These are phyloP conservation scores for Andrena chrysosceles DNA, from an alignment of 2,888 invertebrate species.

Conservation along the genomic window DNA sequence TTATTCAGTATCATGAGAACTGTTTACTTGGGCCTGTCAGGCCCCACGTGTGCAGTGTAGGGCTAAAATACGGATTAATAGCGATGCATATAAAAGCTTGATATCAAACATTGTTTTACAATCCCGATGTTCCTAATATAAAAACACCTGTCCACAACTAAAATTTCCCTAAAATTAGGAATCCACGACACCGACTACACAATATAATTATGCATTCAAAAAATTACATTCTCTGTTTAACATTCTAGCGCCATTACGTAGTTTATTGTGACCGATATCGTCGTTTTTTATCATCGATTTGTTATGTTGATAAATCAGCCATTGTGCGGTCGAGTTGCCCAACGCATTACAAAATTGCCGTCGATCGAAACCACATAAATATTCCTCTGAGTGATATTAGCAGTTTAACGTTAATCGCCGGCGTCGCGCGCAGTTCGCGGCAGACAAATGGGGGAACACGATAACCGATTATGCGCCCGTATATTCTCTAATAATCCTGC, in stretches of 20 bases:
- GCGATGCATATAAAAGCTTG: too few relatives aligned
- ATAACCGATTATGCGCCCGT: slow-evolving; percentile 21
- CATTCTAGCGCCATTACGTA: neutral
- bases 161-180: neutral
- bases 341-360: slow-evolving; percentile 49
- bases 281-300: slow-evolving; percentile 33
- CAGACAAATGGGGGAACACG: neutral
- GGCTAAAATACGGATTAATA: too few relatives aligned
- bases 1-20: too few relatives aligned
- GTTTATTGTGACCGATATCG: neutral
- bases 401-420: slow-evolving; percentile 18
- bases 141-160: too few relatives aligned
- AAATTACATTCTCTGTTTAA: neutral
- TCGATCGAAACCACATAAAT: slow-evolving; percentile 46
- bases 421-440: neutral
- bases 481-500: slow-evolving; percentile 19
- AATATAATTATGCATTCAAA: too few relatives aligned
- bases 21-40: too few relatives aligned
- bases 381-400: neutral
- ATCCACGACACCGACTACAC: too few relatives aligned
- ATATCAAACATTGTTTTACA: too few relatives aligned
- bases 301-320: neutral
- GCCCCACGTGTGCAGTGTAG: too few relatives aligned
- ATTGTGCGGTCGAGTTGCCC: slow-evolving; percentile 33
- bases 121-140: too few relatives aligned